Evolutionary conservation across 2,113 vertebrate species (phyloP).

Genomic region (Spea multiplicata): DNA sequence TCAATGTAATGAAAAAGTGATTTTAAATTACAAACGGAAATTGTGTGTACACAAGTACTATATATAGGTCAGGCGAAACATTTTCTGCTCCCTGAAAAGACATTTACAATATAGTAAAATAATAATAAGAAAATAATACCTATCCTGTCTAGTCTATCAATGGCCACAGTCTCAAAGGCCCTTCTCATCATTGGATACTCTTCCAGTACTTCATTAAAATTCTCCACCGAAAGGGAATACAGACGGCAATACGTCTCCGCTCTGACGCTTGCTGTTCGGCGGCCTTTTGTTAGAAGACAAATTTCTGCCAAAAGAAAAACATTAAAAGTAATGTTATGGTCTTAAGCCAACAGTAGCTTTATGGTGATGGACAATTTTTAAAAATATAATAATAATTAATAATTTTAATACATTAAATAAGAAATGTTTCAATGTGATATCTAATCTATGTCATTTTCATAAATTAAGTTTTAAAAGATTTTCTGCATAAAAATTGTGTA

Average conservation of each 20-base stretch:
- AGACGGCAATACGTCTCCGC: slow-evolving; percentile 96
- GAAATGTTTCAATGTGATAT: no score
- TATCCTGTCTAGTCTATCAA: slow-evolving; percentile 93
- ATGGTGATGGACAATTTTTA: neutral
- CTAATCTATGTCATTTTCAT: no score
- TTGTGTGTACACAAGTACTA: no score
- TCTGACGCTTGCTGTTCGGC: slow-evolving; percentile 93
- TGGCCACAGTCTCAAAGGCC: slow-evolving; percentile 97
- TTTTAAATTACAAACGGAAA: no score
- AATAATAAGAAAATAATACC: slow-evolving; percentile 63
- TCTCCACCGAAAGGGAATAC: slow-evolving; percentile 95
- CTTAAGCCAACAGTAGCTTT: neutral
- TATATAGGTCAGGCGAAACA: no score
- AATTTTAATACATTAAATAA: no score
- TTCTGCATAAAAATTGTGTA: no score
- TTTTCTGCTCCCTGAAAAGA: no score
- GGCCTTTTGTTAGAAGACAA: slow-evolving; percentile 94
- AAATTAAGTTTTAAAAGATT: no score
- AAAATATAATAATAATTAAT: neutral
- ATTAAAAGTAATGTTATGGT: neutral
- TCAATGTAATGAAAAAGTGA: neutral
- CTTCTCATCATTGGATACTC: slow-evolving; percentile 99
- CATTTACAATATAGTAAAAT: neutral
- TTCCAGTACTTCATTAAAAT: slow-evolving; percentile 97
- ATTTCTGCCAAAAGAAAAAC: slow-evolving; percentile 74